Base-by-base conservation (phyloP, 2,888 invertebrate species). In the Cephus sareptanus region DNA sequence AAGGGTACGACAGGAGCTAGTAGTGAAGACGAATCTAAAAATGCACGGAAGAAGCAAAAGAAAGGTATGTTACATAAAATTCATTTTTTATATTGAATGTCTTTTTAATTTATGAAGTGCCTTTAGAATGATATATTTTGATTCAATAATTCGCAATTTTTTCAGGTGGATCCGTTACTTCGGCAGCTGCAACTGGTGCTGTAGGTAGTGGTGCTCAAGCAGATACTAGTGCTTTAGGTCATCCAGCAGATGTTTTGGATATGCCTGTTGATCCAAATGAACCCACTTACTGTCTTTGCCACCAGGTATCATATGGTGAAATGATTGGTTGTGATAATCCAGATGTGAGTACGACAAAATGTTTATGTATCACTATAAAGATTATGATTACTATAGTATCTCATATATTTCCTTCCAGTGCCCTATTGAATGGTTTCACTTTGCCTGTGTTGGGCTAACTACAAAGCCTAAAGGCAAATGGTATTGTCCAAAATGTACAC, bases 181-280 rank as follows among this genome's bases (percentile, higher is more conserved):
- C 90, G 3, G 87, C 89, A 74, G 84, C 91, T 34, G 85, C 90
- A 2, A 85, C 89, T 69, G 89, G 91, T n/a, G 89, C 89, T 75
- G 89, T 90, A 35, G 91, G 91, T 69, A 90, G 91, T 81, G 90
- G 90, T 13, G 89, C 90, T 1, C 90, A 92, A 77, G 88, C 89
- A 6, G 90, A 91, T 76, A 83, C 89, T 0, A 87, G 85, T 73
- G 85, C 89, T 9, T 85, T 94, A 89, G 94, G 96, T 1, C 97
- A 97, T 92, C 96, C 97, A 0, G 97, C 98, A 83, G 99, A 97
- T 90, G 97, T 97, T 15, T 92, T 97, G 69, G 97, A 97, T 85
- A 97, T 97, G 97, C 97, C 97, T 0, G 97, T 97, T 0, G 97
- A 99, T 93, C 99, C 99, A 0, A 99, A 99, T 90, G 99, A 99